A percentile compares a stretch with the other conserved stretches of the same genome.
Conservation (phyloP, 2,888 invertebrate species). For the Caenorhabditis becei region DNA sequence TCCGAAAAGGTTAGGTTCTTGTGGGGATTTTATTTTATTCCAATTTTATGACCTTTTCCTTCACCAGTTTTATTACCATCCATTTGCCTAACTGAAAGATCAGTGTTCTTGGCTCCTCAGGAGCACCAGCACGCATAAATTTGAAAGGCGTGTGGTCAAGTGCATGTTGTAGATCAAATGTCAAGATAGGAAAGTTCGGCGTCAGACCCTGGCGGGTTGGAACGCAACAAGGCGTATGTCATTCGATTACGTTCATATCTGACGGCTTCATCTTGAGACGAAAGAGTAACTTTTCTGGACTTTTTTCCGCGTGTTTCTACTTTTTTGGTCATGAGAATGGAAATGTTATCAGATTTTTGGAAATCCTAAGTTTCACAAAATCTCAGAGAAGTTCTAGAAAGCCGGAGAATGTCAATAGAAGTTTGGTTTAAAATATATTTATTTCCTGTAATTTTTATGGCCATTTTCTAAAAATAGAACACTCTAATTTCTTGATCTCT, state of each 20-base stretch:
- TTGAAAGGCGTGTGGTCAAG: slow-evolving; percentile 37
- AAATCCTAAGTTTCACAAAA: not conserved
- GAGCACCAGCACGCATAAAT: slow-evolving; percentile 15
- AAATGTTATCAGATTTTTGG: slow-evolving; percentile 24
- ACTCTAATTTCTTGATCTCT: slow-evolving; percentile 2
- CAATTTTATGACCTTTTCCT: slow-evolving; percentile 20
- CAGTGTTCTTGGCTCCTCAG: slow-evolving; percentile 14
- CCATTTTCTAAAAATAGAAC: no score
- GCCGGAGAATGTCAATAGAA: no score
- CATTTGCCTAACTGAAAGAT: slow-evolving; percentile 13
- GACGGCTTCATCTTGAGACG: slow-evolving; percentile 48
- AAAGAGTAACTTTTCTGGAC: slow-evolving; percentile 40
- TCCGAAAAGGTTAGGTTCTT: no score
- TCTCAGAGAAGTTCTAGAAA: not conserved
- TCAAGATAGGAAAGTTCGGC: slow-evolving; percentile 42
- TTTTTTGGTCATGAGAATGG: slow-evolving; percentile 15
- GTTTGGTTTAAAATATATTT: no score
- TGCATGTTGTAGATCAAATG: slow-evolving; percentile 44
- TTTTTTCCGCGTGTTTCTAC: slow-evolving; percentile 21
- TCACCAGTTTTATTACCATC: not conserved
- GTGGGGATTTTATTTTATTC: not conserved
- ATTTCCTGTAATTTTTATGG: no score
- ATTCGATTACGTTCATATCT: slow-evolving; percentile 55
- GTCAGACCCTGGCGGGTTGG: slow-evolving; percentile 11
- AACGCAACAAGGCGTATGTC: slow-evolving; percentile 54